These are phyloP conservation scores for Podarcis cretensis DNA, from an alignment of 2,113 vertebrate genomes.

Conservation along the genomic window DNA sequence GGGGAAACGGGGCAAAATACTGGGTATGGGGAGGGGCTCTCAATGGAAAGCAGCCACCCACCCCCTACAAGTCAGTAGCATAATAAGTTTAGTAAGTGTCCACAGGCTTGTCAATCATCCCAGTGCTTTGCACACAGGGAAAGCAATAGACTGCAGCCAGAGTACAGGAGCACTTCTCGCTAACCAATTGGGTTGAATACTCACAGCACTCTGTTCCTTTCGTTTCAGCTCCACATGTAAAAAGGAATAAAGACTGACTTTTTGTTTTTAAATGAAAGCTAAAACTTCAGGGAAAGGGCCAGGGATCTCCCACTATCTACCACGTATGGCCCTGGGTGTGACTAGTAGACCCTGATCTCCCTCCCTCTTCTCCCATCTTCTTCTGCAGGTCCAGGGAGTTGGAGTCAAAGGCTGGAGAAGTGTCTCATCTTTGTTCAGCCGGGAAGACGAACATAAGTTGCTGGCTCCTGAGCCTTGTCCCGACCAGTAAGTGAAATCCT, in stretches of 20 bases:
- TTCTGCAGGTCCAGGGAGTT: conserved; percentile 86
- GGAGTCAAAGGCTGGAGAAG: conserved; percentile 89
- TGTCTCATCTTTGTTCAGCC: conserved; percentile 87
- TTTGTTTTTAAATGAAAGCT: neutral
- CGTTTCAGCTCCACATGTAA: neutral
- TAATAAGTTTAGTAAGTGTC: no score
- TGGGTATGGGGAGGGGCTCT: no score
- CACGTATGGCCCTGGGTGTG: no score
- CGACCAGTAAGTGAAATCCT: conserved; percentile 85
- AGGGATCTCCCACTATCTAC: neutral
- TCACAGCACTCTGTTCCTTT: neutral
- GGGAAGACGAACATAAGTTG: conserved; percentile 91
- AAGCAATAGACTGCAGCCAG: no score
- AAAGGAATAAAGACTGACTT: neutral
- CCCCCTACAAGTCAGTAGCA: no score
- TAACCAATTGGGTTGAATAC: neutral
- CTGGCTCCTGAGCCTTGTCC: conserved; percentile 81
- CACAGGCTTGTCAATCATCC: no score
- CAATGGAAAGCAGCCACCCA: no score
- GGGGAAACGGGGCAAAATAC: no score
- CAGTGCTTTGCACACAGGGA: no score
- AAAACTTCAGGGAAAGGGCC: neutral
- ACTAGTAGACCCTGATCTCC: neutral
- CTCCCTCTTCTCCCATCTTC: neutral
- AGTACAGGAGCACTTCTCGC: neutral